Evolutionary conservation across 2,113 vertebrate species (phyloP).

Genomic region (Piliocolobus tephrosceles): DNA sequence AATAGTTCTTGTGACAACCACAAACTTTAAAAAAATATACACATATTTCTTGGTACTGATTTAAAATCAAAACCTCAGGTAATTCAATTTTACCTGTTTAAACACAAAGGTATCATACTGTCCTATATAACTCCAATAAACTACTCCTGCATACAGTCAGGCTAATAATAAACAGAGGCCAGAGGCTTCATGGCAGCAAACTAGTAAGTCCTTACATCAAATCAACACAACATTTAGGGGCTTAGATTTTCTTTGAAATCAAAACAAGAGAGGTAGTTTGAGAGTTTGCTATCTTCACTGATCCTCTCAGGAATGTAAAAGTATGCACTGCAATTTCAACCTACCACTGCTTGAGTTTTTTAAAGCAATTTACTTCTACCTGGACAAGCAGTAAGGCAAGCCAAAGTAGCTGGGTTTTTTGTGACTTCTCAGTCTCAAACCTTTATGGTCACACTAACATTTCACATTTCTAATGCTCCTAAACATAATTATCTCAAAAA

Average conservation of each 20-base stretch:
- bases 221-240: not conserved
- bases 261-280: constrained; percentile 40
- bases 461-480: not conserved
- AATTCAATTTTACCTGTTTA: not conserved
- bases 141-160: not conserved
- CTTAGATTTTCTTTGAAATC: constrained; percentile 56
- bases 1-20: not conserved
- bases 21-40: not conserved
- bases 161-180: not conserved
- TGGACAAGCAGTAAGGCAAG: constrained; percentile 35
- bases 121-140: not conserved
- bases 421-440: constrained; percentile 30
- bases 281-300: constrained; percentile 58
- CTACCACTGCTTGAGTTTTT: constrained; percentile 44
- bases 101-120: constrained; percentile 1
- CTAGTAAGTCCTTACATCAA: not conserved
- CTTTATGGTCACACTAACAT: not conserved
- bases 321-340: constrained; percentile 45
- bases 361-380: constrained; percentile 65
- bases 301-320: constrained; percentile 72
- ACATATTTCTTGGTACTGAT: not conserved
- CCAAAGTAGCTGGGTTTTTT: constrained; percentile 14
- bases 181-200: not conserved
- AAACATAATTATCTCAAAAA: not conserved
- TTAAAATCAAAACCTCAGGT: constrained; percentile 38